phyloP scores from a whole-genome alignment of 2,797 vertebrate genomes.

The Staurois parvus region DNA sequence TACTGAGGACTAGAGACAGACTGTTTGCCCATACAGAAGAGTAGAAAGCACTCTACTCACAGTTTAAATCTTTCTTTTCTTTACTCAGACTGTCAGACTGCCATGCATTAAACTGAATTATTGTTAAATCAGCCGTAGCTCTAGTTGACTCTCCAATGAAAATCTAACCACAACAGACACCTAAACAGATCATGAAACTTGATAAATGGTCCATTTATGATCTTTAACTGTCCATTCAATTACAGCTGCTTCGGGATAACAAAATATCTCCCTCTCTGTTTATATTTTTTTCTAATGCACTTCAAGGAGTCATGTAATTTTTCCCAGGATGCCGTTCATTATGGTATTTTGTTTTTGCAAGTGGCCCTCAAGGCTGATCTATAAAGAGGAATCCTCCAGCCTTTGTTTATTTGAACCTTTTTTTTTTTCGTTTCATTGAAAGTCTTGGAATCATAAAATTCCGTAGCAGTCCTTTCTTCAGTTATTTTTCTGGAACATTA shows the following conservation, averaged over 20 bases:
- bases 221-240: constrained; percentile 29
- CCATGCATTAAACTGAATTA: constrained; percentile 39
- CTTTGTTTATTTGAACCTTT: constrained; percentile 43
- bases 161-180: constrained; percentile 19
- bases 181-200: constrained; percentile 22
- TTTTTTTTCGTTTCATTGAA: constrained; percentile 54
- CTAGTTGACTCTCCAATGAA: constrained; percentile 17
- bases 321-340: constrained; percentile 38
- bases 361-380: constrained; percentile 32
- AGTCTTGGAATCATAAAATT: constrained; percentile 57
- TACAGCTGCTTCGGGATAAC: not conserved
- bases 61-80: not conserved
- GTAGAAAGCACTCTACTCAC: not conserved
- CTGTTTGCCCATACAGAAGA: not conserved
- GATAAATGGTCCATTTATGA: constrained; percentile 37
- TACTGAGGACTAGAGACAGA: not conserved
- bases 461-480: constrained; percentile 46
- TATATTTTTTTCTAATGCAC: constrained; percentile 4
- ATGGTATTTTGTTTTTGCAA: constrained; percentile 44
- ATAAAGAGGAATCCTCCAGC: constrained; percentile 44
- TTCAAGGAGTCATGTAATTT: constrained; percentile 24
- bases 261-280: constrained; percentile 18
- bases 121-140: constrained; percentile 41
- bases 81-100: not conserved
- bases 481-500: constrained; percentile 61